Evolutionary conservation across 2,113 vertebrate species (phyloP), one percentile per base, ranked within the genome.

Genomic region (Pomatorhinus ruficollis): DNA sequence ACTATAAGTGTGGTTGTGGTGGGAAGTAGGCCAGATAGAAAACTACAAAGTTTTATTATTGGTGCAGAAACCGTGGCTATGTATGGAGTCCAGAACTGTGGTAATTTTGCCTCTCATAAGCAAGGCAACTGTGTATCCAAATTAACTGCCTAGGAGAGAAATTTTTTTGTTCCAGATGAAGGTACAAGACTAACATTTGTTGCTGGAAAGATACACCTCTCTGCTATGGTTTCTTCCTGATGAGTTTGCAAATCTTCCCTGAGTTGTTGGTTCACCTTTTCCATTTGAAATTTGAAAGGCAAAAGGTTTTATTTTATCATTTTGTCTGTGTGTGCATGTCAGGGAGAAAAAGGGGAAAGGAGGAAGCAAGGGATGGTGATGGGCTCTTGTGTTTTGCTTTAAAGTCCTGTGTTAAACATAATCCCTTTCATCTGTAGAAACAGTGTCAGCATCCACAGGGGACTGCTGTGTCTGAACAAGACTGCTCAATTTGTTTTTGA

Each of bases 401-500:
- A 31, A 91, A 87, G 59, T 45, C 27, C 15, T 65, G 45, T 59
- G 30, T 83, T 61, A n/a, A 70, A 68, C 70, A 60, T 21, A 71
- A 74, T 31, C 56, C 35, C 23, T 75, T 68, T 81, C 47, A 80
- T 44, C 71, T 68, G 56, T 70, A 66, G 90, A 86, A 96, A 47
- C 13, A 44, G 65, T 92, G 90, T 86, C 72, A 84, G 60, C 82
- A 87, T 74, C 63, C 49, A 37, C 70, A 78, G 63, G 37, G n/a
- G n/a, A 39, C 56, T 75, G 60, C 71, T 81, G 65, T 87, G 69
- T 90, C 96, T 95, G 68, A 93, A 90, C 74, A 89, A 72, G 68
- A 44, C 59, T 81, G 50, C 71, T 92, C 68, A 75, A 70, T 95
- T 97, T 92, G 81, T 9, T 95, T 95, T 83, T 92, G 49, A 91